These are phyloP conservation scores for Phaethon lepturus DNA, from an alignment of 2,113 vertebrate species.

Conservation along the genomic window DNA sequence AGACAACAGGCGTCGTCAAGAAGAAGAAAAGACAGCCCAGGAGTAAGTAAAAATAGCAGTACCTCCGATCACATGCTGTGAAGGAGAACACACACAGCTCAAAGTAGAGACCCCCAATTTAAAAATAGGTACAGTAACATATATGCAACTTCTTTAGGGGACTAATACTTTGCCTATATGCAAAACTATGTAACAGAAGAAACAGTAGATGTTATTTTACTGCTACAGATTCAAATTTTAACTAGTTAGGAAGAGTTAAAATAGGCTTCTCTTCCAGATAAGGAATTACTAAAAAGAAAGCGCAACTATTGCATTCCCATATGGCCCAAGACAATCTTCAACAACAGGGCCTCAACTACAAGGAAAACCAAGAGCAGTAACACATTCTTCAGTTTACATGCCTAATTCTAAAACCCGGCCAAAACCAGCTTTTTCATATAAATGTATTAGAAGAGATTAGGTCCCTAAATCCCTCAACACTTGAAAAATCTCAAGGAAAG, in stretches of 20 bases:
- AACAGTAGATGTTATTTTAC: neutral
- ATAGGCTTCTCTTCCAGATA: neutral
- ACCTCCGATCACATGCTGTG: neutral
- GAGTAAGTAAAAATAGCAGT: neutral
- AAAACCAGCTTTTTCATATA: neutral
- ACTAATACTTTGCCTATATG: neutral
- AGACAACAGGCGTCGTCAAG: neutral
- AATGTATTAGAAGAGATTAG: neutral
- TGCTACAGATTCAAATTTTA: neutral
- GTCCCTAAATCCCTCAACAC: neutral
- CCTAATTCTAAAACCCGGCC: neutral
- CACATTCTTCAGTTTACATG: neutral
- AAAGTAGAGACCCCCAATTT: neutral
- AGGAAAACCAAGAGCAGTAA: neutral
- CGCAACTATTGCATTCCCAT: neutral
- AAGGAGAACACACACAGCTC: neutral
- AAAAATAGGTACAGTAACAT: neutral
- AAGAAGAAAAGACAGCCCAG: neutral
- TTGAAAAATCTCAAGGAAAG: neutral
- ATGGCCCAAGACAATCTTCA: neutral
- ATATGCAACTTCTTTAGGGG: neutral
- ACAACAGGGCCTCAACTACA: neutral
- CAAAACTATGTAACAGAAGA: neutral
- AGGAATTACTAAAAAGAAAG: neutral
- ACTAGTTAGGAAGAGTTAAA: neutral